Evolutionary conservation across 2,797 vertebrate species (phyloP).

Genomic region (Pelobates cultripes): DNA sequence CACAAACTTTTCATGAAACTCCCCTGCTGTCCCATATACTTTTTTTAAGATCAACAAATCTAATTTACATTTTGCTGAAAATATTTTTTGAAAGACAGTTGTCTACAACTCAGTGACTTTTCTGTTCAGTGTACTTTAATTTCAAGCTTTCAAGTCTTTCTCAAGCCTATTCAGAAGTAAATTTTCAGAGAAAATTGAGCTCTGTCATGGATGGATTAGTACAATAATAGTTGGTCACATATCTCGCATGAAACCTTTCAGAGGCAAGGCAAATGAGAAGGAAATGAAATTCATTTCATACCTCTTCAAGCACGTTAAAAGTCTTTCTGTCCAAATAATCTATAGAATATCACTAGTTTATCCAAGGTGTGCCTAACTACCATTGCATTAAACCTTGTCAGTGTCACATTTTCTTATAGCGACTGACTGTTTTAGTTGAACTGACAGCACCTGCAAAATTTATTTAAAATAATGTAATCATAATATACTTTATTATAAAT

Average conservation of each 20-base stretch:
- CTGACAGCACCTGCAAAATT: constrained; percentile 68
- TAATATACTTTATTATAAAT: no score
- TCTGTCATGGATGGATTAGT: constrained; percentile 99
- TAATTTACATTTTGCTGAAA: constrained; percentile 77
- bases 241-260: constrained; percentile 93
- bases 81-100: constrained; percentile 79
- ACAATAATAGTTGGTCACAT: constrained; percentile 96
- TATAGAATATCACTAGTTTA: constrained; percentile 82
- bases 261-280: constrained; percentile 92
- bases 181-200: constrained; percentile 98
- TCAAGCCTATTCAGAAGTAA: constrained; percentile 85
- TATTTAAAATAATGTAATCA: not conserved
- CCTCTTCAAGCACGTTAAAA: constrained; percentile 93
- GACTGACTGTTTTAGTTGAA: constrained; percentile 53
- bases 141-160: constrained; percentile 81
- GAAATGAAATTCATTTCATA: constrained; percentile 99
- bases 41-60: constrained; percentile 73
- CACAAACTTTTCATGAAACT: constrained; percentile 69
- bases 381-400: constrained; percentile 82
- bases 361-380: constrained; percentile 82
- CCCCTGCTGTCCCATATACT: constrained; percentile 64
- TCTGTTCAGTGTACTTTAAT: constrained; percentile 83
- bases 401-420: constrained; percentile 69
- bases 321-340: constrained; percentile 83
- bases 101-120: constrained; percentile 72